Conservation (phyloP, 2,797 vertebrate species). For the Naso thynnoides region DNA sequence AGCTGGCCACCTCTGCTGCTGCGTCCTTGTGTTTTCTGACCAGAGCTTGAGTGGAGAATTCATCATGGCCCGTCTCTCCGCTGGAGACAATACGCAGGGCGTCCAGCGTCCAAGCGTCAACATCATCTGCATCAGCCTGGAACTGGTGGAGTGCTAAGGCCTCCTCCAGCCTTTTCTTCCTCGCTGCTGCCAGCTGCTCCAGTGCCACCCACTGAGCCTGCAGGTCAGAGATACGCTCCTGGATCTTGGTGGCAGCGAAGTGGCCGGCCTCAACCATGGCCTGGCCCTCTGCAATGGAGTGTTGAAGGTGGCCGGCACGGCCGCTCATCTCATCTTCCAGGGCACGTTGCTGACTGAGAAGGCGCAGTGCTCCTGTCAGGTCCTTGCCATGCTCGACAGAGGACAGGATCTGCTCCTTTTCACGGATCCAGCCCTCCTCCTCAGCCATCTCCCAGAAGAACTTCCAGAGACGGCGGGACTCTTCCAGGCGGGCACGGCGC, state of each 20-base stretch:
- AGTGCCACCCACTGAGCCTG: constrained; percentile 92
- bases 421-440: constrained; percentile 96
- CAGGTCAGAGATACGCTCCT: constrained; percentile 85
- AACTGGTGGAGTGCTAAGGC: constrained; percentile 93
- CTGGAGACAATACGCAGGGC: constrained; percentile 94
- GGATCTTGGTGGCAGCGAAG: constrained; percentile 92
- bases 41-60: constrained; percentile 95
- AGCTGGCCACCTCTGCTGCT: constrained; percentile 91
- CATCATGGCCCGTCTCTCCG: constrained; percentile 92
- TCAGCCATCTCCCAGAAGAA: constrained; percentile 98
- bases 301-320: constrained; percentile 90
- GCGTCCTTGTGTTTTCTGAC: constrained; percentile 96
- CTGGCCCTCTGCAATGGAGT: constrained; percentile 92
- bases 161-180: constrained; percentile 88
- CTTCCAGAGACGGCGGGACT: constrained; percentile 94
- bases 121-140: constrained; percentile 89
- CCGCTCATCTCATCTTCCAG: constrained; percentile 97
- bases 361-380: constrained; percentile 91
- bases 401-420: constrained; percentile 96
- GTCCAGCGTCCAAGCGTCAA: constrained; percentile 94
- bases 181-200: constrained; percentile 88
- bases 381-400: constrained; percentile 93
- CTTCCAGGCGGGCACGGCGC: constrained; percentile 90
- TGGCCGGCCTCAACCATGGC: constrained; percentile 92
- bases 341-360: constrained; percentile 93